Percentiles rank a stretch among this genome's conserved stretches.
Conservation (phyloP, 92 coral and sea anemone genomes). For the Porites lobata region DNA sequence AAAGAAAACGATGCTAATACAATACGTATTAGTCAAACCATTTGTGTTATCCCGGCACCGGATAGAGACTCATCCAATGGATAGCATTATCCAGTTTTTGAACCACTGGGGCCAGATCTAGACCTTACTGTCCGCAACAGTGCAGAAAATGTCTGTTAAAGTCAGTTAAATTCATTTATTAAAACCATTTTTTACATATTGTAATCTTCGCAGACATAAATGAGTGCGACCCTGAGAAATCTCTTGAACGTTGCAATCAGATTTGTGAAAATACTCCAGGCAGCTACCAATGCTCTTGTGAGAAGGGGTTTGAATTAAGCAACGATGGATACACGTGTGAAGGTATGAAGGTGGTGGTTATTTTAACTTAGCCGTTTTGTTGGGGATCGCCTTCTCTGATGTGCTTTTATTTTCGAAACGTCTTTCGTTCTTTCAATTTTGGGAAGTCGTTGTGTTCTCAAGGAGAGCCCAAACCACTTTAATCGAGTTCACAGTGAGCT, state of each 20-base stretch:
- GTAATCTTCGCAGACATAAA: slow-evolving; percentile 41
- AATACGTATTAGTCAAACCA: too few relatives aligned
- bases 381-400: background rate
- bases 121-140: too few relatives aligned
- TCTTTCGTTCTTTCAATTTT: too few relatives aligned
- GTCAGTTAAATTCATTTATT: background rate
- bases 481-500: too few relatives aligned
- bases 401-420: background rate
- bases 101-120: too few relatives aligned
- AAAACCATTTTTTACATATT: background rate
- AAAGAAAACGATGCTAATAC: too few relatives aligned
- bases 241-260: slow-evolving; percentile 32
- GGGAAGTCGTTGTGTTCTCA: too few relatives aligned
- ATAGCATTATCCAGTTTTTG: too few relatives aligned
- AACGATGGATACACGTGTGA: slow-evolving; percentile 52
- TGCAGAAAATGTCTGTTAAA: background rate
- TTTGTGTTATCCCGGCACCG: too few relatives aligned
- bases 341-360: slow-evolving; percentile 25
- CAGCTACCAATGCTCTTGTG: slow-evolving; percentile 48
- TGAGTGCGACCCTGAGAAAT: slow-evolving; percentile 43
- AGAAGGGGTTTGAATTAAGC: slow-evolving; percentile 42
- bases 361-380: background rate
- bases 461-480: too few relatives aligned
- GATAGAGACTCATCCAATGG: too few relatives aligned
- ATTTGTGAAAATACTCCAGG: slow-evolving; percentile 54